These are phyloP conservation scores for Thymelicus acteon DNA, from an alignment of 2,888 invertebrate species.

Conservation along the genomic window DNA sequence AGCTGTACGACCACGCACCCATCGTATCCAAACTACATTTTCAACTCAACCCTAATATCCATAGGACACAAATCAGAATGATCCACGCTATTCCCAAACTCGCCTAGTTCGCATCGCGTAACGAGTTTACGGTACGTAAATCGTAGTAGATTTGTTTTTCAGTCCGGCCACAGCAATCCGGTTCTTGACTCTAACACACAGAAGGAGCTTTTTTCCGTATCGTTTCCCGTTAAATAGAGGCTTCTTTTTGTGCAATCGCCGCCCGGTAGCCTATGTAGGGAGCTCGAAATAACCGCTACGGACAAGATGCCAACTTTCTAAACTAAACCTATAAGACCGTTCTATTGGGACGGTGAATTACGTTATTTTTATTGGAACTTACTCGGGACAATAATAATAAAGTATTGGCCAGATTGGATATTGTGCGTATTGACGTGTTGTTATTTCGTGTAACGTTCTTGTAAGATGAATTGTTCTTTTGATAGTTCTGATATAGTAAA, in stretches of 20 bases:
- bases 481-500: too few species aligned
- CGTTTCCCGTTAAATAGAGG: slow-evolving; percentile 73
- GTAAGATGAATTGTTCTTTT: slow-evolving; percentile 38
- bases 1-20: slow-evolving; percentile 62
- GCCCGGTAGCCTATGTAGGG: slow-evolving; percentile 71
- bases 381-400: slow-evolving; percentile 69
- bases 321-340: slow-evolving; percentile 77
- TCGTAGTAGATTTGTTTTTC: slow-evolving; percentile 82
- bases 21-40: slow-evolving; percentile 53
- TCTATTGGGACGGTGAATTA: slow-evolving; percentile 73
- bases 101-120: slow-evolving; percentile 74
- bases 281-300: slow-evolving; percentile 76
- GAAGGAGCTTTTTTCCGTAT: slow-evolving; percentile 75
- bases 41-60: slow-evolving; percentile 57
- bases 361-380: slow-evolving; percentile 75
- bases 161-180: slow-evolving; percentile 73
- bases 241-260: slow-evolving; percentile 73
- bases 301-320: slow-evolving; percentile 83
- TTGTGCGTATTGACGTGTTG: slow-evolving; percentile 58
- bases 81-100: slow-evolving; percentile 55
- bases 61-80: slow-evolving; percentile 66
- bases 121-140: slow-evolving; percentile 84
- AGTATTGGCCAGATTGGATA: slow-evolving; percentile 71
- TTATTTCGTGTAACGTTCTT: slow-evolving; percentile 59
- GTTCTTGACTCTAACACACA: slow-evolving; percentile 69